Conservation (phyloP, 1,140 invertebrate genomes). For the Dryas iulia region DNA sequence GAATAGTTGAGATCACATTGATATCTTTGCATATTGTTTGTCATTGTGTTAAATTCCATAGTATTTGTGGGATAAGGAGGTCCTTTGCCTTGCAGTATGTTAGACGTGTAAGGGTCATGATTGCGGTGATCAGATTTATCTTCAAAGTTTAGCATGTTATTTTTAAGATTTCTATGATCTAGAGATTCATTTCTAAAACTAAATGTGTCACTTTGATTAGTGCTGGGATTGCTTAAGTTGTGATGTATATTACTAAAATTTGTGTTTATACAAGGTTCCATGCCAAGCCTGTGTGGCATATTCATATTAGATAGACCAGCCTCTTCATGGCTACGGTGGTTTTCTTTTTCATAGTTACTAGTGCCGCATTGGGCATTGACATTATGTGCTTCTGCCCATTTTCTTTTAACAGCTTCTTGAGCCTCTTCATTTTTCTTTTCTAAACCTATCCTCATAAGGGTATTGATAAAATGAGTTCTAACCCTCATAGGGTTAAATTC, state of each 20-base stretch:
- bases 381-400: conserved; percentile 57
- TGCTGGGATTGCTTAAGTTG: conserved; percentile 36
- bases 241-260: conserved; percentile 84
- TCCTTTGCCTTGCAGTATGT: conserved; percentile 69
- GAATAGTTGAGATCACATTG: conserved; percentile 73
- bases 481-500: conserved; percentile 98
- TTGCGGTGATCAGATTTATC: conserved; percentile 51
- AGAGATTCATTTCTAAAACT: conserved; percentile 47
- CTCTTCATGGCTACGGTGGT: conserved; percentile 53
- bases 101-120: conserved; percentile 65
- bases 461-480: conserved; percentile 98
- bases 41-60: conserved; percentile 56
- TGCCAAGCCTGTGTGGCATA: conserved; percentile 79
- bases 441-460: conserved; percentile 95
- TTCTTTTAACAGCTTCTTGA: conserved; percentile 63
- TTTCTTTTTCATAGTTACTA: conserved; percentile 51
- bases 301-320: conserved; percentile 79
- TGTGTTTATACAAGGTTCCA: conserved; percentile 83
- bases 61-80: conserved; percentile 58
- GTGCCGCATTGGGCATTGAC: conserved; percentile 49
- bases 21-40: conserved; percentile 69
- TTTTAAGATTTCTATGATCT: conserved; percentile 45
- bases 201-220: conserved; percentile 50
- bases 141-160: conserved; percentile 51
- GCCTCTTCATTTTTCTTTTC: conserved; percentile 83